A percentile compares a stretch with the other conserved stretches of the same genome.
Evolutionary conservation across 1,140 invertebrate species (phyloP).

Genomic region (Tribolium castaneum): DNA sequence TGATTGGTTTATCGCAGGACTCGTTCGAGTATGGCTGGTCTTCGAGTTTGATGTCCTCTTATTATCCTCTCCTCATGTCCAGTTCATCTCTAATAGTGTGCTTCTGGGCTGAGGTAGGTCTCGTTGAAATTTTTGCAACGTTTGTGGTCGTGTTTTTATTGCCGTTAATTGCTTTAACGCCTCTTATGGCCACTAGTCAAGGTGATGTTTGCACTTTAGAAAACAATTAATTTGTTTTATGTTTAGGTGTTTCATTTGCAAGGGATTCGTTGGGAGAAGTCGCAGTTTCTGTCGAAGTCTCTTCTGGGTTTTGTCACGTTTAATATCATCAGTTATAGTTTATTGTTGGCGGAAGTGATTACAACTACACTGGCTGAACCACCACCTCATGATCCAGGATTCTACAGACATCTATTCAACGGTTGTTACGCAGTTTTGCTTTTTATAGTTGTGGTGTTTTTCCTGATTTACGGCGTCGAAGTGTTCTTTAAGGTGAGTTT

Average conservation of each 20-base stretch:
- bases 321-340: slow-evolving; percentile 88
- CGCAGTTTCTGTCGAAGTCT: slow-evolving; percentile 92
- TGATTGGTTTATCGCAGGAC: slow-evolving; percentile 68
- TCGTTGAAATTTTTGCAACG: background rate
- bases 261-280: slow-evolving; percentile 86
- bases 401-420: slow-evolving; percentile 88
- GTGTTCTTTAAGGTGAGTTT: slow-evolving; percentile 90
- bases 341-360: slow-evolving; percentile 85
- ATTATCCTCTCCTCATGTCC: slow-evolving; percentile 90
- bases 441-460: slow-evolving; percentile 92
- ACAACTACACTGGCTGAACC: slow-evolving; percentile 75
- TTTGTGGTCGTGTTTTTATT: slow-evolving; percentile 24
- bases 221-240: slow-evolving; percentile 5
- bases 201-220: background rate
- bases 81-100: slow-evolving; percentile 93
- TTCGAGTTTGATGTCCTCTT: slow-evolving; percentile 86
- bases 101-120: slow-evolving; percentile 92
- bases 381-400: slow-evolving; percentile 73
- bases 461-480: slow-evolving; percentile 94
- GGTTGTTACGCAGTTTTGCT: slow-evolving; percentile 91
- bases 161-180: slow-evolving; percentile 2
- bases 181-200: slow-evolving; percentile 8
- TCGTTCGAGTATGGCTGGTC: slow-evolving; percentile 85
- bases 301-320: slow-evolving; percentile 92
- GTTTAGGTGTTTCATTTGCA: slow-evolving; percentile 89